Evolutionary conservation across 2,888 invertebrate species (phyloP), one percentile per base, ranked within the genome.

Genomic region (Drosophila gaucha): DNA sequence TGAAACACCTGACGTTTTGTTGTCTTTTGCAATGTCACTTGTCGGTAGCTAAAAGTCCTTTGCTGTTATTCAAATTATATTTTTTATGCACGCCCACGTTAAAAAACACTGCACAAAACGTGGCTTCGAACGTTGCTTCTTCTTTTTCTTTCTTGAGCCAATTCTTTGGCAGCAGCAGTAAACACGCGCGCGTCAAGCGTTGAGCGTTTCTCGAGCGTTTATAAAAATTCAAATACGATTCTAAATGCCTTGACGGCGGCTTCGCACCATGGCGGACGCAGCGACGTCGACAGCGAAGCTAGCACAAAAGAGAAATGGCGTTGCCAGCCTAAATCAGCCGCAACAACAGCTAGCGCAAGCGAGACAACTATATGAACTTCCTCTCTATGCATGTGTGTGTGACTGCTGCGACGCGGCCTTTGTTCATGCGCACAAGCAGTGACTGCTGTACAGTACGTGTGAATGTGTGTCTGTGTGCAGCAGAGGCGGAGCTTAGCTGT

Each of bases 211-310:
- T 86, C 84, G 80, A 77, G 88, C 87, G 89, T 89, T 89, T 90
- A 89, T 90, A 89, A 89, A 89, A 88, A 89, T 89, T 89, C 88
- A 82, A 89, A 89, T 89, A 85, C 78, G 88, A 89, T 89, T 89
- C 88, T 80, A 82, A 87, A 89, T 77, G 76, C 67, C 72, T 84
- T 36, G 55, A 26, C 73, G 43, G 52, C 43, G 82, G 52, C 74
- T 60, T 66, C 43, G 41, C 47, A 55, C 57, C 64, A 57, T 54
- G 78, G 75, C 78, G 75, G 67, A 77, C 28, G 50, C 75, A 55
- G 38, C 70, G 55, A 65, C 73, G 69, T 38, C 50, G 18, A 46
- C 74, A 47, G 77, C 79, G 55, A 46, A 39, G 59, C 57, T 24
- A 33, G 16, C 16, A 16, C 56, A 62, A 71, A 71, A 82, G 74